Evolutionary conservation across 2,888 invertebrate species (phyloP).

Genomic region (Ophraella communa): DNA sequence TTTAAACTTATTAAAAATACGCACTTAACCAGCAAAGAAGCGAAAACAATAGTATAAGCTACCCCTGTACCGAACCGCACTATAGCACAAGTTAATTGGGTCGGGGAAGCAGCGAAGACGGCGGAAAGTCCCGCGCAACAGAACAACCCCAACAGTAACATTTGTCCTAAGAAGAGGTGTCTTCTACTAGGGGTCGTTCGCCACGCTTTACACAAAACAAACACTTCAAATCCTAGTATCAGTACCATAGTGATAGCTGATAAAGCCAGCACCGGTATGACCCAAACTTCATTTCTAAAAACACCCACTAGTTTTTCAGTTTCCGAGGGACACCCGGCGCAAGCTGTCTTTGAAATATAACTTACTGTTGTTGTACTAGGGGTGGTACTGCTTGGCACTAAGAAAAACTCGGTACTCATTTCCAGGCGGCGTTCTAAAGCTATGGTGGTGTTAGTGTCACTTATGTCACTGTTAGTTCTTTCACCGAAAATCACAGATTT

Average conservation of each 20-base stretch:
- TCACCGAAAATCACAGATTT: slow-evolving; percentile 31
- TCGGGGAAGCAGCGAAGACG: slow-evolving; percentile 79
- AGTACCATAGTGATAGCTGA: slow-evolving; percentile 84
- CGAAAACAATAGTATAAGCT: slow-evolving; percentile 85
- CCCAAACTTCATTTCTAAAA: slow-evolving; percentile 82
- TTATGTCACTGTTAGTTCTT: slow-evolving; percentile 26
- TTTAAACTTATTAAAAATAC: slow-evolving; percentile 92
- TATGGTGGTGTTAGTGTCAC: slow-evolving; percentile 25
- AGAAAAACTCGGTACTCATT: slow-evolving; percentile 86
- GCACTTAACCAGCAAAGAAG: slow-evolving; percentile 90
- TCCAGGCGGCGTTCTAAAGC: slow-evolving; percentile 66
- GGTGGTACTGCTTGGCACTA: slow-evolving; percentile 68
- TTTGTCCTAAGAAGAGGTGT: slow-evolving; percentile 86
- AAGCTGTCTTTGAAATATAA: slow-evolving; percentile 56
- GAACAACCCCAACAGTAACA: slow-evolving; percentile 83
- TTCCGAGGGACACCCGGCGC: slow-evolving; percentile 42
- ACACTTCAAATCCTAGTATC: slow-evolving; percentile 87
- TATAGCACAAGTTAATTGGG: slow-evolving; percentile 80
- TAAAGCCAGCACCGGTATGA: slow-evolving; percentile 84
- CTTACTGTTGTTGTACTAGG: slow-evolving; percentile 46
- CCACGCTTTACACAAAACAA: slow-evolving; percentile 86
- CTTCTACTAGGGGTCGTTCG: slow-evolving; percentile 83
- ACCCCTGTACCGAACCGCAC: slow-evolving; percentile 84
- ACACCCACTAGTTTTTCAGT: slow-evolving; percentile 48
- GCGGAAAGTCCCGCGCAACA: slow-evolving; percentile 81